Evolutionary conservation across 2,888 invertebrate genomes (phyloP).

Genomic region (Caenorhabditis becei): DNA sequence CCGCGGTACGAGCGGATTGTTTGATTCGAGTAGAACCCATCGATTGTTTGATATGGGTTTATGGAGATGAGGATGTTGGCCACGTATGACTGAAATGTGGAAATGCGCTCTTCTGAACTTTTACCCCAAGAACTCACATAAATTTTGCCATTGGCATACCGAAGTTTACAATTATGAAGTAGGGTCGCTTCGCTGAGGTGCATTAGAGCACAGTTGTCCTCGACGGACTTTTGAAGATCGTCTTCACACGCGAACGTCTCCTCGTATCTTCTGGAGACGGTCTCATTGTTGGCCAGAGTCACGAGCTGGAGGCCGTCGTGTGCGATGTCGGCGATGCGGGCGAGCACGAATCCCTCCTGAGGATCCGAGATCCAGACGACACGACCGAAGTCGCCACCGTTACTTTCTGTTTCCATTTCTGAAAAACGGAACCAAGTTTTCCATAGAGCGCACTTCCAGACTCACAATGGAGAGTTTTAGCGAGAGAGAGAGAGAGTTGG

Average conservation of each 20-base stretch:
- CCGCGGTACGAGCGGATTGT: constrained; percentile 91
- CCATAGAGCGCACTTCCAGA: not conserved
- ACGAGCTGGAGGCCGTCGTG: constrained; percentile 49
- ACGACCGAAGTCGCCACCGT: constrained; percentile 80
- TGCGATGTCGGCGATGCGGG: constrained; percentile 57
- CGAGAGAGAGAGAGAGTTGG: no score
- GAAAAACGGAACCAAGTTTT: not conserved
- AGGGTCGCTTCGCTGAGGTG: constrained; percentile 97
- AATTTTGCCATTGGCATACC: constrained; percentile 95
- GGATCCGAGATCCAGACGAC: constrained; percentile 96
- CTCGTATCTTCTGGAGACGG: constrained; percentile 88
- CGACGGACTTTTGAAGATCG: constrained; percentile 90
- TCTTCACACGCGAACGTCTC: constrained; percentile 95
- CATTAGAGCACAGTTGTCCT: constrained; percentile 99
- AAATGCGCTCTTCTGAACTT: not conserved
- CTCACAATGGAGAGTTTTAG: not conserved
- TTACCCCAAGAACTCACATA: constrained; percentile 88
- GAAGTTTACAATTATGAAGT: constrained; percentile 91
- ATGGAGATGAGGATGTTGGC: constrained; percentile 98
- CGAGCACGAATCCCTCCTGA: constrained; percentile 87
- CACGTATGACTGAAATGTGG: constrained; percentile 93
- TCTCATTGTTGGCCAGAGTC: constrained; percentile 17
- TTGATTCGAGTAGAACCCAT: constrained; percentile 89
- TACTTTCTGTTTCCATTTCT: constrained; percentile 7
- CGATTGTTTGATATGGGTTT: constrained; percentile 96